phyloP scores from a whole-genome alignment of 2,113 vertebrate species.

The Acanthochromis polyacanthus region DNA sequence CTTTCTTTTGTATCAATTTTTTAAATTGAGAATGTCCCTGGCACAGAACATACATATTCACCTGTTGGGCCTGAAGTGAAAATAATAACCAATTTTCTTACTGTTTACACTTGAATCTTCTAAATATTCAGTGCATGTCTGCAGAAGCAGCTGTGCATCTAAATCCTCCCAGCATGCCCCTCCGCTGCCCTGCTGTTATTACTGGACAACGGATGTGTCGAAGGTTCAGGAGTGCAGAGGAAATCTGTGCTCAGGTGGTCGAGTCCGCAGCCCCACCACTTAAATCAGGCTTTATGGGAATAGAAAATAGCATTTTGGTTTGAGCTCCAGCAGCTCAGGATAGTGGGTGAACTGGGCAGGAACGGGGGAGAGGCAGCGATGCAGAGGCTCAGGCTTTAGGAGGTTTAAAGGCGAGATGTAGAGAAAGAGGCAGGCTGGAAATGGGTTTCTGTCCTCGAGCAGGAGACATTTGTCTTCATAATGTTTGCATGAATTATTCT shows the following conservation, averaged over 20 bases:
- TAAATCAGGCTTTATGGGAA: constrained; percentile 46
- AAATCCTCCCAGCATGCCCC: constrained; percentile 14
- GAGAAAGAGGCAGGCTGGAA: neutral
- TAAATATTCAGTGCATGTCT: constrained; percentile 34
- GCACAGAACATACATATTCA: neutral
- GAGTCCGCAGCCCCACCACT: constrained; percentile 12
- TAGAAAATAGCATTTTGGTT: constrained; percentile 24
- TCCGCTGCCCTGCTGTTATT: constrained; percentile 17
- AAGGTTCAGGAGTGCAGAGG: constrained; percentile 27
- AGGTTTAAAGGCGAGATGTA: neutral
- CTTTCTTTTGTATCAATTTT: neutral
- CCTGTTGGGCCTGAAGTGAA: constrained; percentile 7
- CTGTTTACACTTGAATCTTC: constrained; percentile 14
- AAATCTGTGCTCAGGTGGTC: constrained; percentile 50
- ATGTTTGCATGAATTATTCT: constrained; percentile 23
- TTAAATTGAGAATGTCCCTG: neutral
- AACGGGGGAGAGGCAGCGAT: neutral
- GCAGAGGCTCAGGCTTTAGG: constrained; percentile 4
- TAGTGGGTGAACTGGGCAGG: constrained; percentile 22
- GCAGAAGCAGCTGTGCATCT: constrained; percentile 34
- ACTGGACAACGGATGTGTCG: constrained; percentile 35
- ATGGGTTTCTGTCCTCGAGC: constrained; percentile 1
- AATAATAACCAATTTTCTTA: neutral
- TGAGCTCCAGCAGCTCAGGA: constrained; percentile 28
- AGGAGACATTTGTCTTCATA: constrained; percentile 23